Evolutionary conservation across 2,797 vertebrate species (phyloP).

Genomic region (Helostoma temminkii): DNA sequence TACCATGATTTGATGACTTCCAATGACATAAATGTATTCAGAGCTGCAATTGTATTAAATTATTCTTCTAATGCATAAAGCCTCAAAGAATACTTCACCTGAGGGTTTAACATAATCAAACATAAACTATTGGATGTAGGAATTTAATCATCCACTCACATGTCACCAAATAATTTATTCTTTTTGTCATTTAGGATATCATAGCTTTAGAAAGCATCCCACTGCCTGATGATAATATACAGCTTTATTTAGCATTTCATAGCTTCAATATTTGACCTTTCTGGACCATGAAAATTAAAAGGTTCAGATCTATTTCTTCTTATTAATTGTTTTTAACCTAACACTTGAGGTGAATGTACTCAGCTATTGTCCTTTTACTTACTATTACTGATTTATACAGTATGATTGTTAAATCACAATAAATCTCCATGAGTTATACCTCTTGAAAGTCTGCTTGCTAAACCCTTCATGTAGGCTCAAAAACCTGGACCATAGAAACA

Average conservation of each 20-base stretch:
- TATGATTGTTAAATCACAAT: conserved; percentile 28
- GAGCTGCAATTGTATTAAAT: conserved; percentile 79
- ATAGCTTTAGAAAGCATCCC: conserved; percentile 63
- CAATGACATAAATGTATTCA: conserved; percentile 85
- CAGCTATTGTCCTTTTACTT: conserved; percentile 18
- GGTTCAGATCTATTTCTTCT: conserved; percentile 30
- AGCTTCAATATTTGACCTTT: conserved; percentile 49
- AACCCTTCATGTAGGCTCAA: conserved; percentile 18
- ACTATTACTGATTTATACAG: conserved; percentile 29
- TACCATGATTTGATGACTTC: conserved; percentile 68
- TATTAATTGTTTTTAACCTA: conserved; percentile 15
- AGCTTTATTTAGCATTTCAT: conserved; percentile 74
- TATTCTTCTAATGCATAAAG: conserved; percentile 59
- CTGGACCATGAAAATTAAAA: conserved; percentile 44
- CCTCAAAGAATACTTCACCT: conserved; percentile 57
- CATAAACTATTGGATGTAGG: conserved; percentile 64
- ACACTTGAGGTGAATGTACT: conserved; percentile 21
- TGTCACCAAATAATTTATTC: conserved; percentile 66
- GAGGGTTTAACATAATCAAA: conserved; percentile 66
- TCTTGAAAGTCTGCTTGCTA: conserved; percentile 25
- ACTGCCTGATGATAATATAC: conserved; percentile 46
- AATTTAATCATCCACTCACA: conserved; percentile 51
- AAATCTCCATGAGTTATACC: conserved; percentile 40
- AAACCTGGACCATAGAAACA: conserved; percentile 26
- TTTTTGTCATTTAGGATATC: conserved; percentile 49